These are phyloP conservation scores for Anarrhichthys ocellatus DNA, from an alignment of 2,113 vertebrate species.

Conservation along the genomic window DNA sequence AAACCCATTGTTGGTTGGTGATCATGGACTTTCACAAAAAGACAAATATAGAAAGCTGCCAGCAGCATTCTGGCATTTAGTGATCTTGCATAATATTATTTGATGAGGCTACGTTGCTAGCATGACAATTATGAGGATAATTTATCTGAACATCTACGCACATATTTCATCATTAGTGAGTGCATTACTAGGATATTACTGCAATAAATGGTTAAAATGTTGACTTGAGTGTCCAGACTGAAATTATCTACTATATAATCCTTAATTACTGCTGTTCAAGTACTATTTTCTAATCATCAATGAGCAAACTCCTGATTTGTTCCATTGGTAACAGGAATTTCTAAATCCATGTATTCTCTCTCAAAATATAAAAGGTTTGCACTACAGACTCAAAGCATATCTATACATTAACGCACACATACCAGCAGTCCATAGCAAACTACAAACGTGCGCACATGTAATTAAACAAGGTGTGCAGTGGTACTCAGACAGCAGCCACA, in stretches of 20 bases:
- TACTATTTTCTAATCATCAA: neutral
- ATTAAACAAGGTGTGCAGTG: conserved; percentile 21
- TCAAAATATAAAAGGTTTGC: neutral
- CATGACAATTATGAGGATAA: neutral
- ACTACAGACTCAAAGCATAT: neutral
- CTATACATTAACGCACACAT: neutral
- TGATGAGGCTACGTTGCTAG: neutral
- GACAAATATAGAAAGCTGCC: neutral
- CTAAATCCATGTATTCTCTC: neutral
- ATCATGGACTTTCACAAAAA: neutral
- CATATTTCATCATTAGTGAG: neutral
- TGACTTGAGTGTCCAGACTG: neutral
- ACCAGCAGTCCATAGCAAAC: neutral
- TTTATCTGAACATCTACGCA: neutral
- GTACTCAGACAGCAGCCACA: conserved; percentile 13
- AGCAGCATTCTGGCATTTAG: neutral
- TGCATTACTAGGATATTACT: neutral
- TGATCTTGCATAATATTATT: neutral
- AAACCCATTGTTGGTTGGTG: neutral
- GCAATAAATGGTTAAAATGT: neutral
- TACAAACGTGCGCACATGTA: neutral
- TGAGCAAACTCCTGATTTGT: neutral
- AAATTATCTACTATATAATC: neutral
- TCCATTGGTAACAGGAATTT: neutral
- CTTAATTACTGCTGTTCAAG: neutral